Evolutionary conservation across 2,797 vertebrate species (phyloP), one percentile per base, ranked within the genome.

Genomic region (Falco berigora): DNA sequence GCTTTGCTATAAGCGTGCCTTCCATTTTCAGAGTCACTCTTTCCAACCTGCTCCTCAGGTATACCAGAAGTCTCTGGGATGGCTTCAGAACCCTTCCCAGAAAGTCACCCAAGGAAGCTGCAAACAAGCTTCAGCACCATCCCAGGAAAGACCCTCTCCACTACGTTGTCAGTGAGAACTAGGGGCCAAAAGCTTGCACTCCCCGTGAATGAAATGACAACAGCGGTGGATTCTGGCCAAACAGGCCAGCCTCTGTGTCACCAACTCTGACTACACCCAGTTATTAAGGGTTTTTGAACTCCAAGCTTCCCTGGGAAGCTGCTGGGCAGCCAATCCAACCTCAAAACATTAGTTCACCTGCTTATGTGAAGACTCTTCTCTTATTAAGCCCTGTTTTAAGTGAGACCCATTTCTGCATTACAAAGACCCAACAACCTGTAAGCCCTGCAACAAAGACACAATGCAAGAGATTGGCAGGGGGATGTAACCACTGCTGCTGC

Each of bases 151-250:
- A 47, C 40, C 52, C 18, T 62, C 23, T 44, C 22, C 1, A 1
- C 61, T 20, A 15, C 22, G 14, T 63, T 3, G 0, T 5, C 44
- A 56, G 50, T 4, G 0, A 71, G 49, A 72, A n/a, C 6, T 23
- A n/a, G 15, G 18, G n/a, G 10, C 59, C 62, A 38, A 75, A 50
- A 38, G 11, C 36, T 59, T 2, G 3, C 4, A 2, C 38, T 63
- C 23, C 44, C 44, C 3, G 0, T 4, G 14, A 67, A 46, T 0
- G 5, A 38, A 34, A 14, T 3, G 38, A 9, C 7, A 3, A 17
- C 32, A n/a, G 71, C n/a, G 28, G 6, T 2, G 3, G 11, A 23
- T 23, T 28, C 46, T 49, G 30, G 27, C 34, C 28, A 7, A 10
- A 32, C 7, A 32, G 55, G 28, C 21, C 3, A 0, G 14, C 20